A percentile compares a stretch with the other conserved stretches of the same genome.
Evolutionary conservation across 2,888 invertebrate genomes (phyloP).

Genomic region (Calameuta idolon): DNA sequence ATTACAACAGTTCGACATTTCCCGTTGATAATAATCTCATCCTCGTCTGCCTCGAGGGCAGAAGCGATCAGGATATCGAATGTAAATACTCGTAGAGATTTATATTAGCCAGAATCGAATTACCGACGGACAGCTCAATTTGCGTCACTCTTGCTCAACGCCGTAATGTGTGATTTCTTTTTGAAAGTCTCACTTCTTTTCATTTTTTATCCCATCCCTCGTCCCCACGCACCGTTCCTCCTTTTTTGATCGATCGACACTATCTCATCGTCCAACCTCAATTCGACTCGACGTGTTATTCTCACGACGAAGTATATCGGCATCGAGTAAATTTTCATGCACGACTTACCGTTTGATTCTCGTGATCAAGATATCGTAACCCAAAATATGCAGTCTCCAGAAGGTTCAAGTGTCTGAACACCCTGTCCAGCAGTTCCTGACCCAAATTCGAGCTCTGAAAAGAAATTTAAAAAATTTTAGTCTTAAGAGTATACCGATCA

Average conservation of each 20-base stretch:
- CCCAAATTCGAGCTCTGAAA: constrained; percentile 91
- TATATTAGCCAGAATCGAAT: constrained; percentile 34
- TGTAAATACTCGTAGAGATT: constrained; percentile 26
- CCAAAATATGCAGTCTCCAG: constrained; percentile 97
- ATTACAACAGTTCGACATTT: constrained; percentile 52
- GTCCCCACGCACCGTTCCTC: background rate
- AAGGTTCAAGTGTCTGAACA: constrained; percentile 92
- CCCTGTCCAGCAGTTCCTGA: constrained; percentile 90
- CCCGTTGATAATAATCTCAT: constrained; percentile 51
- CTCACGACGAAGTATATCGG: background rate
- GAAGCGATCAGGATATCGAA: constrained; percentile 25
- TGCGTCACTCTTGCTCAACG: background rate
- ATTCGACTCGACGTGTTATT: background rate
- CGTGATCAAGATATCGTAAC: constrained; percentile 90
- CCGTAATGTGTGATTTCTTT: background rate
- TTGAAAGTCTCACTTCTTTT: background rate
- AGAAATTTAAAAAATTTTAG: constrained; percentile 40
- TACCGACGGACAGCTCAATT: constrained; percentile 29
- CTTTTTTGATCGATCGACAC: background rate
- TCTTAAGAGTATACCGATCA: background rate
- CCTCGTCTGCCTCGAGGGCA: constrained; percentile 24
- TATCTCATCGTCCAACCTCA: background rate
- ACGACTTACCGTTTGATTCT: constrained; percentile 89
- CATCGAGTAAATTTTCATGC: background rate
- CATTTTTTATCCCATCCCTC: background rate